Base-by-base conservation (phyloP, 2,888 invertebrate species). In the Homarus gammarus region DNA sequence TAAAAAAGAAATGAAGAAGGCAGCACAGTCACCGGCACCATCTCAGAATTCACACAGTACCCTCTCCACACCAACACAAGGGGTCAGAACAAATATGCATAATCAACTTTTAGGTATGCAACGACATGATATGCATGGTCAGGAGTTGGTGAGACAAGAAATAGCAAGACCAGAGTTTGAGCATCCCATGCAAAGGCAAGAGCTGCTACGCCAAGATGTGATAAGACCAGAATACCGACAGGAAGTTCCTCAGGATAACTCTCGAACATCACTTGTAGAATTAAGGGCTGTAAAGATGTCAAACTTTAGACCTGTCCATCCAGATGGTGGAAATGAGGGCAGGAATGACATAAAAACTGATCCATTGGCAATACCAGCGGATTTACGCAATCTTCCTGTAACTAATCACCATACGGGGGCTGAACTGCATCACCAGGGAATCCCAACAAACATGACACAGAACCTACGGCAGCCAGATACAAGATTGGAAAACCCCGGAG, bases 1-100 rank as follows among this genome's bases (percentile, higher is more conserved):
- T 18, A 79, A 89, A 33, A 84, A 81, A 61, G 81, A 89, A 81
- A 56, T 85, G 36, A 84, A 89, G 40, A 89, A 79, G 64, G 79
- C 68, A 27, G 68, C 84, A 38, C 78, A 78, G 56, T 38, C 77
- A 8, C 36, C 83, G 40, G 82, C 56, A 40, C 6, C 40, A 40
- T 33, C 56, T 38, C 87, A 87, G n/a, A 81, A 73, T 40, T 22
- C 84, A 49, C 78, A 84, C 1, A 49, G n/a, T 18, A 15, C 78
- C n/a, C 49, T 61, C 3, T 44, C 79, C 31, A 64, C 38, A 15
- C 56, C 85, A 33, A 56, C 85, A 40, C 85, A 89, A 18, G 85
- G 78, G 10, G 27, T 18, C 15, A 73, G 61, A 36, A 75, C 44
- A 51, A 81, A 75, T 40, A 1, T 72, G 0, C 81, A 79, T 27